Percentiles rank a stretch among this genome's conserved stretches.
These are phyloP conservation scores for Lamellibrachia satsuma DNA, from an alignment of 2,888 invertebrate species.

Conservation along the genomic window DNA sequence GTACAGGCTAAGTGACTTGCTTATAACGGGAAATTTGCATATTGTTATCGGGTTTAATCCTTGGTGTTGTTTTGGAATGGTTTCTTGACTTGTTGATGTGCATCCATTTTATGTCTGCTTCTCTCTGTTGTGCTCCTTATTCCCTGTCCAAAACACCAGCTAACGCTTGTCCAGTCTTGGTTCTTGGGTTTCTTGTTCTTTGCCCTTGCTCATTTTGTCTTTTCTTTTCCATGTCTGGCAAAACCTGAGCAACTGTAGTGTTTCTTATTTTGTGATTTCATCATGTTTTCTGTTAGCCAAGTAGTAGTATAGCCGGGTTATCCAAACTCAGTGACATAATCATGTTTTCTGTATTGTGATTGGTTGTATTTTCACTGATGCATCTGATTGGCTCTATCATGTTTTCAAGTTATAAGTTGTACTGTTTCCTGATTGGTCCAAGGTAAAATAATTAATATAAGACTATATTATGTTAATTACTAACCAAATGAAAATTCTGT, in stretches of 20 bases:
- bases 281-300: background rate
- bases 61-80: background rate
- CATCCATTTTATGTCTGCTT: background rate
- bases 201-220: background rate
- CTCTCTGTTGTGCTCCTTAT: background rate
- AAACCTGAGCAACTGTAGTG: background rate
- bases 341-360: background rate
- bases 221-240: background rate
- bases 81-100: background rate
- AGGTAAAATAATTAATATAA: too few relatives aligned
- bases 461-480: too few relatives aligned
- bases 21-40: background rate
- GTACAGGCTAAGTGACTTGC: background rate
- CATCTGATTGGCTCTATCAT: too few relatives aligned
- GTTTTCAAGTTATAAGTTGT: too few relatives aligned
- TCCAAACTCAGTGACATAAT: background rate
- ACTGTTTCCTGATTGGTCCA: too few relatives aligned
- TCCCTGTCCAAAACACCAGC: background rate
- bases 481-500: too few relatives aligned
- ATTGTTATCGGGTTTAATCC: background rate
- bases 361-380: too few relatives aligned
- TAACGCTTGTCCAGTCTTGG: background rate
- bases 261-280: background rate
- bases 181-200: background rate
- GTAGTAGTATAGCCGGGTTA: background rate